Base-by-base conservation (phyloP, 2,113 vertebrate genomes). In the Corydoras sp. region DNA sequence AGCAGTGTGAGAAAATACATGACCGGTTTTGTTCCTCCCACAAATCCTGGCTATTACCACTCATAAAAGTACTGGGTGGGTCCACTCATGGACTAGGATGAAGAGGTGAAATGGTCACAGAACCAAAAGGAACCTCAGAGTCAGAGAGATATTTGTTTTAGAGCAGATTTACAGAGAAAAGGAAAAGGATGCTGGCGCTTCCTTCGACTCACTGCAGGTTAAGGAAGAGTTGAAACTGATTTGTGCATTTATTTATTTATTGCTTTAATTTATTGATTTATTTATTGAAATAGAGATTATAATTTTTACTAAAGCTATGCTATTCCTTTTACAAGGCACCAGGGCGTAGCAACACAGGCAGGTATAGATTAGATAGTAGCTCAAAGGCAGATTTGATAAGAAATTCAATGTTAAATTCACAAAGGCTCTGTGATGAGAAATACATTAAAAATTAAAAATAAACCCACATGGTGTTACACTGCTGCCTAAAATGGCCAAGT, bases 1-100 rank as follows among this genome's bases (percentile, higher is more conserved):
- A 0, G 95, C 96, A n/a, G 96, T 98, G 76, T 98, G 95, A 98
- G 53, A 30, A 76, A 60, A 48, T 18, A 43, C 75, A 67, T 79
- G 24, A 43, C 18, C 58, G 62, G 61, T n/a, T 50, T 15, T 12
- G 65, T 49, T 60, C 49, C 18, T 66, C 48, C 49, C 60, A 62
- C 11, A 65, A 24, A 55, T 24, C 29, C 50, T n/a, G 65, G 64
- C 68, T 72, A 58, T 64, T 49, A 3, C 59, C 62, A 55, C 67
- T 5, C 68, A 72, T 76, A 54, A 72, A 51, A 68, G 14, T 68
- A 50, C 32, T 12, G 50, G 63, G 66, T 24, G 18, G 18, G 70
- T 50, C 59, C 43, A 59, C 71, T 69, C 31, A 61, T 43, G 62
- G 35, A 35, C 18, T 24, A 24, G 58, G 68, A 60, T 62, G 31